These are phyloP conservation scores for Siphamia tubifer DNA, from an alignment of 2,113 vertebrate genomes.

Conservation along the genomic window DNA sequence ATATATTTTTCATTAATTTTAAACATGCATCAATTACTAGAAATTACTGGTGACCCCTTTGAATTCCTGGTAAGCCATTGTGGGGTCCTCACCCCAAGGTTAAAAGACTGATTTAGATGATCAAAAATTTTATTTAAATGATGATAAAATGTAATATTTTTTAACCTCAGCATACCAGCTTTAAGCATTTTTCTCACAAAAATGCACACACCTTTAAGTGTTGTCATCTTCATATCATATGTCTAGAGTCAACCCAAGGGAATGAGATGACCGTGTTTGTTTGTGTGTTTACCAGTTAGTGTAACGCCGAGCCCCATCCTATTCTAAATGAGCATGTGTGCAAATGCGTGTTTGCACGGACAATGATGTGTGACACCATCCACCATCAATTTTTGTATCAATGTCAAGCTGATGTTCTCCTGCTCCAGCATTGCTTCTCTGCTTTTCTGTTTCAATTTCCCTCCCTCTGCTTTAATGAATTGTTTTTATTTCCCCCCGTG, in stretches of 20 bases:
- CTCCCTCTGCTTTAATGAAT: constrained; percentile 20
- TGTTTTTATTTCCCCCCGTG: constrained; percentile 19
- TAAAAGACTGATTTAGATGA: too few species aligned
- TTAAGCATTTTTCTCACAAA: constrained; percentile 29
- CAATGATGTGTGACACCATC: constrained; percentile 35
- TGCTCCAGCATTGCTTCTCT: constrained; percentile 1
- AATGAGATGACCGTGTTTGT: constrained; percentile 42
- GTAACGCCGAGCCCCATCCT: constrained; percentile 46
- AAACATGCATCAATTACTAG: too few species aligned
- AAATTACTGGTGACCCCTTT: too few species aligned
- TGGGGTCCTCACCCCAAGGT: too few species aligned
- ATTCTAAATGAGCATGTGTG: constrained; percentile 51
- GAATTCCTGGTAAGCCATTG: too few species aligned
- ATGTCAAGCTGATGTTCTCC: constrained; percentile 34
- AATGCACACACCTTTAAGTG: constrained; percentile 28
- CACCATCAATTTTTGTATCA: constrained; percentile 33
- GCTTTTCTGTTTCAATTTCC: constrained; percentile 13
- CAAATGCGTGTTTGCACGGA: constrained; percentile 36
- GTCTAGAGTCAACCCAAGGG: constrained; percentile 32
- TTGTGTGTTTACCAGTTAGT: constrained; percentile 53
- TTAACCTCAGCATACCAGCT: background rate
- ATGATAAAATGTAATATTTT: background rate
- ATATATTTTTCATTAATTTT: too few species aligned
- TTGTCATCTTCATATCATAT: constrained; percentile 46
- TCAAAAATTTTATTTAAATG: too few species aligned